A percentile compares a stretch with the other conserved stretches of the same genome.
Conservation (phyloP, 2,888 invertebrate species). For the Clanis bilineata region DNA sequence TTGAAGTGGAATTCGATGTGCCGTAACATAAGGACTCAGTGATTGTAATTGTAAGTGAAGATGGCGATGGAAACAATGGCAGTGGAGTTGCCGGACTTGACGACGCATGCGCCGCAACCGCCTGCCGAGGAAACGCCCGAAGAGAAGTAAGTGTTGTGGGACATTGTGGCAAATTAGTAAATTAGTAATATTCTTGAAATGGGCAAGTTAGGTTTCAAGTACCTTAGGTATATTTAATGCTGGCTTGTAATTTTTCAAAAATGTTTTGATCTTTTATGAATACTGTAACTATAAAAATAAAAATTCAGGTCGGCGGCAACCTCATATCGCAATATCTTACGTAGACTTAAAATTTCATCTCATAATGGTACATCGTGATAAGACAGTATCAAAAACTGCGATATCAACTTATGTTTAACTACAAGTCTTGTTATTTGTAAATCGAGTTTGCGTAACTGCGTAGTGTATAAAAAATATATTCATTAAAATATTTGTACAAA, state of each 20-base stretch:
- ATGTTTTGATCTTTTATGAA: too few species aligned
- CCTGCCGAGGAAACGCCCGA: conserved; percentile 72
- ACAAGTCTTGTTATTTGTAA: neutral
- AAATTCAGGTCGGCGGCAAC: too few species aligned
- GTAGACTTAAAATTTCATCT: too few species aligned
- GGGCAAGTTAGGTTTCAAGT: neutral
- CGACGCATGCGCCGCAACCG: conserved; percentile 58
- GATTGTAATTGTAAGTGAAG: conserved; percentile 25
- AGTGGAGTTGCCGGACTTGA: conserved; percentile 74
- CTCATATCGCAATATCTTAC: too few species aligned
- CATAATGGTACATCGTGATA: too few species aligned
- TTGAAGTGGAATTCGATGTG: conserved; percentile 6
- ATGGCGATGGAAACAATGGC: conserved; percentile 81
- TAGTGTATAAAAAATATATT: too few species aligned
- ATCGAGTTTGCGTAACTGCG: neutral
- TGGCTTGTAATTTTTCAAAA: too few species aligned
- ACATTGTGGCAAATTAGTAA: neutral
- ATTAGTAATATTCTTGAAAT: neutral
- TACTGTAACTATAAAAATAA: too few species aligned
- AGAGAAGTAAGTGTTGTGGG: conserved; percentile 71
- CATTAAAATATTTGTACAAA: neutral
- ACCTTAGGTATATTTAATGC: too few species aligned
- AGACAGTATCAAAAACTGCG: too few species aligned
- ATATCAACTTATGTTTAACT: too few species aligned
- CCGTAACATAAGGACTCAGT: conserved; percentile 5